Conservation (phyloP, 2,113 vertebrate species). For the Hypocryptadius cinnamomeus region DNA sequence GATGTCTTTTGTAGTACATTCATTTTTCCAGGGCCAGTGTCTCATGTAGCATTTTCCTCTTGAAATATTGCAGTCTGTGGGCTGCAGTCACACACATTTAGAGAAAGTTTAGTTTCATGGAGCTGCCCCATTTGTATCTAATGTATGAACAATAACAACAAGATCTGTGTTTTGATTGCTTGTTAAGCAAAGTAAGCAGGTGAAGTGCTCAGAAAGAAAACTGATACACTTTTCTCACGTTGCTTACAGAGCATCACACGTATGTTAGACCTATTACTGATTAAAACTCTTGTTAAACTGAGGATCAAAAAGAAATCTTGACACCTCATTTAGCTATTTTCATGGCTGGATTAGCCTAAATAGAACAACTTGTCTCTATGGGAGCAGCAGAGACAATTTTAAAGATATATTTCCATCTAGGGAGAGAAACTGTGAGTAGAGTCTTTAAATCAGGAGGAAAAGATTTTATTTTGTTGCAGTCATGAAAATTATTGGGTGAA, state of each 20-base stretch:
- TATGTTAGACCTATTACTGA: slow-evolving; percentile 64
- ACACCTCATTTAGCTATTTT: slow-evolving; percentile 50
- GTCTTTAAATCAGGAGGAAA: not conserved
- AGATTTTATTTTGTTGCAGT: not conserved
- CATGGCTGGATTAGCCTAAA: slow-evolving; percentile 42
- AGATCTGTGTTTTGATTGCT: slow-evolving; percentile 42
- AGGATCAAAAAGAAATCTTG: slow-evolving; percentile 62
- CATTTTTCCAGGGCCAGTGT: not conserved
- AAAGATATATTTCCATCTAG: not conserved
- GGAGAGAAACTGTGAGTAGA: not conserved
- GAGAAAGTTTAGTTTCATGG: not conserved
- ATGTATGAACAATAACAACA: not conserved
- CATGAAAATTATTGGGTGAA: not conserved
- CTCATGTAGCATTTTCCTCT: not conserved
- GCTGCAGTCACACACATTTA: not conserved
- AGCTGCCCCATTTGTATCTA: not conserved
- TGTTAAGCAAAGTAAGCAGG: slow-evolving; percentile 40
- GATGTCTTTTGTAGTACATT: not conserved
- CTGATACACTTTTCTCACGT: not conserved
- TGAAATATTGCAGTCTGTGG: not conserved
- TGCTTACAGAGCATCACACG: not conserved
- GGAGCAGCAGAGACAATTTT: not conserved
- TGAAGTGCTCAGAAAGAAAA: slow-evolving; percentile 23
- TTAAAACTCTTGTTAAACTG: slow-evolving; percentile 59
- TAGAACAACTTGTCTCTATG: slow-evolving; percentile 3